phyloP scores from a whole-genome alignment of 2,113 vertebrate species.

The Xiphophorus couchianus region DNA sequence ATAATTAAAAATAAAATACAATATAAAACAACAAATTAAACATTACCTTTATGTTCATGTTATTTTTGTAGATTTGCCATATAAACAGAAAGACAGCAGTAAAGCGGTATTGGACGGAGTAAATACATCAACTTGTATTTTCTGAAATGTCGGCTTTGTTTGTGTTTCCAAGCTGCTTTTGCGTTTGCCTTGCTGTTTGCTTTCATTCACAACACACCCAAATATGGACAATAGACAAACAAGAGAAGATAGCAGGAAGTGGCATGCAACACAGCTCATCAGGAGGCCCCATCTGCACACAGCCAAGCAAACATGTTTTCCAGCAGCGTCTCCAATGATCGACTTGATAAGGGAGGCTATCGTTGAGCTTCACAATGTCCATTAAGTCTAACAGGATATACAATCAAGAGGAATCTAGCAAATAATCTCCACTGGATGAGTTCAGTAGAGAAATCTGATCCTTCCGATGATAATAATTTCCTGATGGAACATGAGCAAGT shows the following conservation, averaged over 20 bases:
- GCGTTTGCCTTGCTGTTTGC: background rate
- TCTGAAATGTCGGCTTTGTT: background rate
- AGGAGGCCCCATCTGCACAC: background rate
- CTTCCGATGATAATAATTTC: conserved; percentile 18
- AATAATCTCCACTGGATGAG: conserved; percentile 6
- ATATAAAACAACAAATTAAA: too few species aligned
- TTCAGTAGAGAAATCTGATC: conserved; percentile 17
- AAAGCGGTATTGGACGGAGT: too few species aligned
- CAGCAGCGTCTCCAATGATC: background rate
- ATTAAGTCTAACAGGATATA: conserved; percentile 18
- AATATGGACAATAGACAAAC: background rate
- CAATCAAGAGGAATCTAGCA: conserved; percentile 20
- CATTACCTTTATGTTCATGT: background rate
- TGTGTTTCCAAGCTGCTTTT: background rate
- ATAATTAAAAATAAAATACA: too few species aligned
- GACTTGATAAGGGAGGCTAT: conserved; percentile 16
- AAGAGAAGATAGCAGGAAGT: background rate
- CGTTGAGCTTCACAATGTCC: background rate
- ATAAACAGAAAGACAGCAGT: background rate
- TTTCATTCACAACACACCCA: background rate
- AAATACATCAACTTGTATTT: background rate
- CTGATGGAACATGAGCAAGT: background rate
- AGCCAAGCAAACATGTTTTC: conserved; percentile 8
- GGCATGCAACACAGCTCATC: background rate
- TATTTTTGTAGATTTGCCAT: background rate